These are phyloP conservation scores for Actinernus sp. DNA, from an alignment of 92 coral and sea anemone species.

Conservation along the genomic window DNA sequence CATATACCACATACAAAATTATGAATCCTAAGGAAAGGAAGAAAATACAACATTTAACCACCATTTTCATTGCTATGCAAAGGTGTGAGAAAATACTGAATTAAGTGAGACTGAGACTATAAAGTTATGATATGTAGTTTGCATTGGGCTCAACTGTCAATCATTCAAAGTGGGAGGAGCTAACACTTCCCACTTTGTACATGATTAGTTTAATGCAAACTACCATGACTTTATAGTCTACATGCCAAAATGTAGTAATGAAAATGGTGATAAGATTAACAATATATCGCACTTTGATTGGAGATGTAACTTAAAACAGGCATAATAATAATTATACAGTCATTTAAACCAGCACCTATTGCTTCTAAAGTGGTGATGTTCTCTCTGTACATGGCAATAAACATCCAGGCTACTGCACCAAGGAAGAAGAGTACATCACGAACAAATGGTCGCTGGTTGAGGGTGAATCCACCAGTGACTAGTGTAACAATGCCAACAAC, in stretches of 20 bases:
- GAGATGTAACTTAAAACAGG: background rate
- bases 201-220: too few species aligned
- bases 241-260: background rate
- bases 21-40: conserved; percentile 70
- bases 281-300: background rate
- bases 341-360: conserved; percentile 57
- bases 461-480: conserved; percentile 44
- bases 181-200: too few species aligned
- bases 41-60: too few species aligned
- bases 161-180: too few species aligned
- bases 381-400: conserved; percentile 71
- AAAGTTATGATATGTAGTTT: too few species aligned
- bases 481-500: conserved; percentile 89
- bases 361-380: conserved; percentile 64
- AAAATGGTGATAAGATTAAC: background rate
- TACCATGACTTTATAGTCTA: background rate
- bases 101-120: too few species aligned
- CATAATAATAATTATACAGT: too few species aligned
- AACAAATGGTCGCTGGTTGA: conserved; percentile 84
- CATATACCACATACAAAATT: conserved; percentile 75
- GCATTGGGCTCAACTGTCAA: too few species aligned
- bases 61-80: too few species aligned
- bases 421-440: conserved; percentile 94
- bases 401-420: conserved; percentile 92
- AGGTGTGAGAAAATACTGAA: too few species aligned